Conservation (phyloP, 92 coral and sea anemone genomes). For the Palythoa grandis region DNA sequence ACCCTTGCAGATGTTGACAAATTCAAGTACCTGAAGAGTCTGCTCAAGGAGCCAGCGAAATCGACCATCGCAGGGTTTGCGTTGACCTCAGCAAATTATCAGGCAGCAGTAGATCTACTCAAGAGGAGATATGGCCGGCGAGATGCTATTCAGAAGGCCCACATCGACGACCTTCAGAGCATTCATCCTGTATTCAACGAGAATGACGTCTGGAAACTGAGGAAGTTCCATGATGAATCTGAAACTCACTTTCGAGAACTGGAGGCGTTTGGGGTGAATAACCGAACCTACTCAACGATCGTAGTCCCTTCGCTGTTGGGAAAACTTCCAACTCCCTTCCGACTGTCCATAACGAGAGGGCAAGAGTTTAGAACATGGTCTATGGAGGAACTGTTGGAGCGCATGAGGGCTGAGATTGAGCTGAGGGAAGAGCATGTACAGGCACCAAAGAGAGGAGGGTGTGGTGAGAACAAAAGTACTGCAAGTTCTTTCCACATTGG, state of each 20-base stretch:
- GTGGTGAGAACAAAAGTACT: not conserved
- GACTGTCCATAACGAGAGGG: constrained; percentile 70
- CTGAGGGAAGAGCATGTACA: constrained; percentile 45
- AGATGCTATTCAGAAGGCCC: constrained; percentile 61
- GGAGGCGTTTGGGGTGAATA: constrained; percentile 57
- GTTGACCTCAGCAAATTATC: constrained; percentile 57
- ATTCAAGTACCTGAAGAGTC: constrained; percentile 52
- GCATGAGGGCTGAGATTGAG: constrained; percentile 41
- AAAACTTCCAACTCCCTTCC: constrained; percentile 57
- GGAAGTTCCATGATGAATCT: constrained; percentile 54
- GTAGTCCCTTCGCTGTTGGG: constrained; percentile 59
- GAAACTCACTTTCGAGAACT: constrained; percentile 59
- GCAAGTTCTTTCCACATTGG: constrained; percentile 5
- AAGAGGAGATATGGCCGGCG: constrained; percentile 58
- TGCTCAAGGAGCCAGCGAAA: constrained; percentile 55
- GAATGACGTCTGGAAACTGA: constrained; percentile 49
- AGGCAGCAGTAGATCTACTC: constrained; percentile 47
- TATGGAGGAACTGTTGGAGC: constrained; percentile 48
- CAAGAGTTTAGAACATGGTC: constrained; percentile 50
- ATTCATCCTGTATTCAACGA: constrained; percentile 47
- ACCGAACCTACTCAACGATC: constrained; percentile 51
- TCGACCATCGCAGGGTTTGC: constrained; percentile 63
- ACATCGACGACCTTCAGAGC: constrained; percentile 51
- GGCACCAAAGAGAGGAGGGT: not conserved
- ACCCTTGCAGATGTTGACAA: constrained; percentile 50